These are phyloP conservation scores for Dissostichus mawsoni DNA, from an alignment of 2,113 vertebrate species.

Conservation along the genomic window DNA sequence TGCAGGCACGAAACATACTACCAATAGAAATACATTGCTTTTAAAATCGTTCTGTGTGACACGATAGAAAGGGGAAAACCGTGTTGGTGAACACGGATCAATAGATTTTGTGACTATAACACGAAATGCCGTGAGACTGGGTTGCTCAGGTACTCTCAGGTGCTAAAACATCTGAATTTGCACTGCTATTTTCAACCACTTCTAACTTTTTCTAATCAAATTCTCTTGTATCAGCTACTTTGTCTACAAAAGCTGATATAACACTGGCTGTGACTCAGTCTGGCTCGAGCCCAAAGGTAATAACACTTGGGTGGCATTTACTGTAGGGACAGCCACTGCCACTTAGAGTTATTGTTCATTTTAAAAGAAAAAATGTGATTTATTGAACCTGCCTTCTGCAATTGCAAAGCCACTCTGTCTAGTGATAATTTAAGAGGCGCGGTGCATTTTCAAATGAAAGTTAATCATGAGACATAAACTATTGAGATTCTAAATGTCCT, in stretches of 20 bases:
- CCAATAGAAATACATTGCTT: too few species aligned
- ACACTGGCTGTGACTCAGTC: slow-evolving; percentile 49
- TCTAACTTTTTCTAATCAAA: slow-evolving; percentile 27
- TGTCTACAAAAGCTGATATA: slow-evolving; percentile 29
- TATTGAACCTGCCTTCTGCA: slow-evolving; percentile 22
- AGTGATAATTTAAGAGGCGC: slow-evolving; percentile 2
- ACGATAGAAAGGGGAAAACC: too few species aligned
- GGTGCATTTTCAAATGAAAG: slow-evolving; percentile 20
- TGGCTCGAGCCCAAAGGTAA: slow-evolving; percentile 54
- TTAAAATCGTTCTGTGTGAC: too few species aligned
- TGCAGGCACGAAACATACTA: too few species aligned
- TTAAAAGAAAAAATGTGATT: slow-evolving; percentile 34
- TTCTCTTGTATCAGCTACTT: slow-evolving; percentile 33
- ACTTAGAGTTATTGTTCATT: slow-evolving; percentile 59
- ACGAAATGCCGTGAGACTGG: too few species aligned
- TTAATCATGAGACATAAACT: slow-evolving; percentile 7
- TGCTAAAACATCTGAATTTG: slow-evolving; percentile 12
- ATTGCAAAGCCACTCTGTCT: slow-evolving; percentile 7
- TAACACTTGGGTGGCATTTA: slow-evolving; percentile 58
- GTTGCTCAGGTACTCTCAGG: background rate
- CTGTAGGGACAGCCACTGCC: slow-evolving; percentile 35
- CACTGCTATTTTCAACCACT: slow-evolving; percentile 26
- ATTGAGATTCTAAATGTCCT: background rate
- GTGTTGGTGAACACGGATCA: too few species aligned
- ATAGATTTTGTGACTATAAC: too few species aligned